phyloP scores from a whole-genome alignment of 2,113 vertebrate genomes.

The Dasyurus viverrinus region DNA sequence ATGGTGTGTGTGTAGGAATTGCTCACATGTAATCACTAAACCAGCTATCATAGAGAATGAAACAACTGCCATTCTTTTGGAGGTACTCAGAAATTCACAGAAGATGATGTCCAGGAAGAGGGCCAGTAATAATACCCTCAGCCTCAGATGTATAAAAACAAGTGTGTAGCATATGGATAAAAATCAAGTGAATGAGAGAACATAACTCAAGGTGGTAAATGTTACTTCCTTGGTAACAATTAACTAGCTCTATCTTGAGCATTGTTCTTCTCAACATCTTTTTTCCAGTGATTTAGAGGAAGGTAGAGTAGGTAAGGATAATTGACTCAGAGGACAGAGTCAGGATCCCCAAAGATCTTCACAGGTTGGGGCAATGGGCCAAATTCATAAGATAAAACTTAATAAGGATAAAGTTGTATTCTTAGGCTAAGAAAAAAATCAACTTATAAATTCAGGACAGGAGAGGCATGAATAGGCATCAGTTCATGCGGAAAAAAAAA shows the following conservation, averaged over 20 bases:
- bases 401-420: background rate
- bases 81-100: background rate
- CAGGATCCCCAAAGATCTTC: background rate
- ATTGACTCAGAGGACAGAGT: background rate
- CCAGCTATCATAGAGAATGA: background rate
- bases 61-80: background rate
- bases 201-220: background rate
- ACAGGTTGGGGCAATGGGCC: background rate
- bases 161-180: background rate
- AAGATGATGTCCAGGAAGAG: background rate
- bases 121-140: background rate
- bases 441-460: background rate
- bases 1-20: background rate
- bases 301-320: background rate
- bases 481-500: background rate
- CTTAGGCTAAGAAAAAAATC: background rate
- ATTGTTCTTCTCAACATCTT: background rate
- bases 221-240: background rate
- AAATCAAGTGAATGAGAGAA: background rate
- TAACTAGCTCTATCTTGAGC: background rate
- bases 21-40: background rate
- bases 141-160: background rate
- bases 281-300: background rate
- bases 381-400: background rate
- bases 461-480: background rate